Conservation (phyloP, 2,113 vertebrate genomes). For the Aleadryas rufinucha region DNA sequence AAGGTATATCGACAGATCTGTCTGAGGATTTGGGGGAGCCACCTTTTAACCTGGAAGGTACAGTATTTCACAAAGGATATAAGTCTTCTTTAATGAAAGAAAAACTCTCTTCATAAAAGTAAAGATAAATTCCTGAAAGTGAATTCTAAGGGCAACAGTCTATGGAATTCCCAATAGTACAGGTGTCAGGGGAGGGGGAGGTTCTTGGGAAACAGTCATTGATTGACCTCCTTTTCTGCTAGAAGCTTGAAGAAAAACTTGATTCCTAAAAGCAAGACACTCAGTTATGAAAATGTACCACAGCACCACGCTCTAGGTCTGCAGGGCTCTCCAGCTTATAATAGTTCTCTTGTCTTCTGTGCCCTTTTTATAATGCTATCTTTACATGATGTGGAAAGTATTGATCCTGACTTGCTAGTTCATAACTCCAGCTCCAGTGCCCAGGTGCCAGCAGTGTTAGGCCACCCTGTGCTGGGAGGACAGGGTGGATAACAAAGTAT, state of each 20-base stretch:
- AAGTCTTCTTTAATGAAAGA: slow-evolving; percentile 39
- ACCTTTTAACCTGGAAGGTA: slow-evolving; percentile 74
- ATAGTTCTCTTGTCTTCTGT: background rate
- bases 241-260: slow-evolving; percentile 9
- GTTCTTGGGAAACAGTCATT: background rate
- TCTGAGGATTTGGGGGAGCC: slow-evolving; percentile 75
- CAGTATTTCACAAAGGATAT: slow-evolving; percentile 58
- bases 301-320: background rate
- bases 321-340: background rate
- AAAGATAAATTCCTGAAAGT: background rate
- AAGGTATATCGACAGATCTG: slow-evolving; percentile 76
- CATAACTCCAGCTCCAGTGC: background rate
- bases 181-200: background rate
- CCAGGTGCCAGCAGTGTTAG: background rate
- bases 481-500: background rate
- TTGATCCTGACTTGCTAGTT: background rate
- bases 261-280: background rate
- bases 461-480: background rate
- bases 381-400: background rate
- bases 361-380: background rate
- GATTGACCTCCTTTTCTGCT: background rate
- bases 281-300: background rate
- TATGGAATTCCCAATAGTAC: background rate
- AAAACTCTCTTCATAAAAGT: background rate
- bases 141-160: background rate